Evolutionary conservation across 1,140 invertebrate species (phyloP).

Genomic region (Dreissena rostriformis): DNA sequence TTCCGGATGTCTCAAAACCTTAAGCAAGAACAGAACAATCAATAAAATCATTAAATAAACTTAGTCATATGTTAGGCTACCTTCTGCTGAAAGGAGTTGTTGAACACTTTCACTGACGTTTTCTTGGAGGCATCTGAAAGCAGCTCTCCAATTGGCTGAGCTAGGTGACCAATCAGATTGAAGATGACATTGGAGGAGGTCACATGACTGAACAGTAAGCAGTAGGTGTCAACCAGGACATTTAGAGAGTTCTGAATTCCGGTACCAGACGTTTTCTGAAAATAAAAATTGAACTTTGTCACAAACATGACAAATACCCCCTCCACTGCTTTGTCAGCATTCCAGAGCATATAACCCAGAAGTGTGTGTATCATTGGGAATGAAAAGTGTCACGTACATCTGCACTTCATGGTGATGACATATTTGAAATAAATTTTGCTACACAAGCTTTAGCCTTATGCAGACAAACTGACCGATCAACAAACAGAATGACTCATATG

Average conservation of each 20-base stretch:
- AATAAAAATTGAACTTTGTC: neutral
- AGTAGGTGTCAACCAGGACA: slow-evolving; percentile 58
- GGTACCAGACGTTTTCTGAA: slow-evolving; percentile 12
- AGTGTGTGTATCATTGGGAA: too few relatives aligned
- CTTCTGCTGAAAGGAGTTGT: slow-evolving; percentile 69
- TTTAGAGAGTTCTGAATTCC: slow-evolving; percentile 41
- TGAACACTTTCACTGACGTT: slow-evolving; percentile 61
- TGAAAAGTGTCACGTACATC: too few relatives aligned
- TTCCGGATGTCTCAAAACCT: too few relatives aligned
- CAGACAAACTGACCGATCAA: too few relatives aligned
- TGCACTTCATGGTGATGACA: too few relatives aligned
- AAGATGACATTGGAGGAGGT: slow-evolving; percentile 63
- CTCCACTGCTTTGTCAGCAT: too few relatives aligned
- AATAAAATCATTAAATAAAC: too few relatives aligned
- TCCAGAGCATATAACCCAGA: too few relatives aligned
- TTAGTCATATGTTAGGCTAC: slow-evolving; percentile 39
- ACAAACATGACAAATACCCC: neutral
- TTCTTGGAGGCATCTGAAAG: slow-evolving; percentile 56
- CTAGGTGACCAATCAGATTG: slow-evolving; percentile 64
- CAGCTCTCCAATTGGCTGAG: slow-evolving; percentile 65
- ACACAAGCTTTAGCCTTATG: too few relatives aligned
- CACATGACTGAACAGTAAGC: slow-evolving; percentile 67
- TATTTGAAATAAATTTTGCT: too few relatives aligned
- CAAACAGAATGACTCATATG: too few relatives aligned
- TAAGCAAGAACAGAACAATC: too few relatives aligned